These are phyloP conservation scores for Andrena chrysosceles DNA, from an alignment of 2,888 invertebrate species.

Conservation along the genomic window DNA sequence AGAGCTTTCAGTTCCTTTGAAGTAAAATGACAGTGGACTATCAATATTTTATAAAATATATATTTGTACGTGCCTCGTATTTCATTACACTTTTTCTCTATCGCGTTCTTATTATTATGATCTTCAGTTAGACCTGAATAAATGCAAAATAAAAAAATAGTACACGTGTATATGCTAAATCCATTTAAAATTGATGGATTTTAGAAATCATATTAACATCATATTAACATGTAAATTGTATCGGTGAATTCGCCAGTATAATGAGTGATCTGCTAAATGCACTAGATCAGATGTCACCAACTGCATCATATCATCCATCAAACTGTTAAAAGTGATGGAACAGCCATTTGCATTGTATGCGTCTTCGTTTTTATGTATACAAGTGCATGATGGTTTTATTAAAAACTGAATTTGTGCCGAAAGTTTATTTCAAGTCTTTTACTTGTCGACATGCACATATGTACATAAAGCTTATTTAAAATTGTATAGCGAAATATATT, in stretches of 20 bases:
- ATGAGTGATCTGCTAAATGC: slow-evolving; percentile 58
- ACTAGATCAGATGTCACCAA: slow-evolving; percentile 39
- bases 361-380: background rate
- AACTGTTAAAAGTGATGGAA: slow-evolving; percentile 43
- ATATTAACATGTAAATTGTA: slow-evolving; percentile 62
- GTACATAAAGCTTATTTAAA: no score
- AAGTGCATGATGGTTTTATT: no score
- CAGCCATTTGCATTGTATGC: slow-evolving; percentile 32
- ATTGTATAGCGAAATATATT: no score
- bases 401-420: no score
- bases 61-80: background rate
- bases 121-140: no score
- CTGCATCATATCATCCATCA: slow-evolving; percentile 62
- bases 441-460: no score
- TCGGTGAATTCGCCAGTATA: slow-evolving; percentile 45
- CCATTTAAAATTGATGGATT: no score
- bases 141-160: no score
- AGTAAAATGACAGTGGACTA: slow-evolving; percentile 37
- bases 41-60: slow-evolving; percentile 18
- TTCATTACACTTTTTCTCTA: no score
- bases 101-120: no score
- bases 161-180: no score
- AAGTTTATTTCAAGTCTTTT: no score
- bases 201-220: slow-evolving; percentile 50
- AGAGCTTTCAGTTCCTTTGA: slow-evolving; percentile 48